Evolutionary conservation across 1,140 invertebrate genomes (phyloP), one percentile per base, ranked within the genome.

Genomic region (Euura saliciscinereae): DNA sequence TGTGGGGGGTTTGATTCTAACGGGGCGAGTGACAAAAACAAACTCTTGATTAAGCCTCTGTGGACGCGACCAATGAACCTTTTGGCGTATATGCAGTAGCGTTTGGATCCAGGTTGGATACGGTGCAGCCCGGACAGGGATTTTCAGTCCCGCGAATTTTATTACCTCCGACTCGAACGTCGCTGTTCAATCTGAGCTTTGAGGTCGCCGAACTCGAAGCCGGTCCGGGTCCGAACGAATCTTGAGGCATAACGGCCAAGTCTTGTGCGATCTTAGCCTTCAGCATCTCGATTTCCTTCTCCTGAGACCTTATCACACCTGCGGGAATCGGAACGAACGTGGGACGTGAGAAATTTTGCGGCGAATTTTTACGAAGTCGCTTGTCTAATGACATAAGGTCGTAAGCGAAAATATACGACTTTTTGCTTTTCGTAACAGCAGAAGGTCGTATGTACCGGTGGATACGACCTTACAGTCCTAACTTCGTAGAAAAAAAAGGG

Each of bases 61-160:
- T 91, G 66, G 89, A 90, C 70, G 89, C 85, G 74, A 90, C 86
- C 51, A 90, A 82, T 68, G 86, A 88, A 75, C 89, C 88, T 84
- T 96, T 95, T 68, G 96, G 96, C 71, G 95, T 97, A 86, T 97
- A 98, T 75, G 94, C 95, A 73, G 94, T 93, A 72, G 96, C 96
- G 88, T 97, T 97, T 66, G 96, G 96, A 89, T 97, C 96, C 73
- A 97, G 90, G 76, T 91, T 94, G 11, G 94, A 95, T 68, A 89
- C 84, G 64, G 86, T 88, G 78, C 86, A 88, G 69, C 85, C 86
- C 72, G 86, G 85, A 82, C 84, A 86, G 45, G 82, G 81, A 74
- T 82, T 86, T 73, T 88, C 86, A 70, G 81, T 86, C 44, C 79
- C 75, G 73, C 86, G 84, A 72, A 88, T 83, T 80, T 88, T 86